Base-by-base conservation (phyloP, 2,888 invertebrate species). In the Thereva nobilitata region DNA sequence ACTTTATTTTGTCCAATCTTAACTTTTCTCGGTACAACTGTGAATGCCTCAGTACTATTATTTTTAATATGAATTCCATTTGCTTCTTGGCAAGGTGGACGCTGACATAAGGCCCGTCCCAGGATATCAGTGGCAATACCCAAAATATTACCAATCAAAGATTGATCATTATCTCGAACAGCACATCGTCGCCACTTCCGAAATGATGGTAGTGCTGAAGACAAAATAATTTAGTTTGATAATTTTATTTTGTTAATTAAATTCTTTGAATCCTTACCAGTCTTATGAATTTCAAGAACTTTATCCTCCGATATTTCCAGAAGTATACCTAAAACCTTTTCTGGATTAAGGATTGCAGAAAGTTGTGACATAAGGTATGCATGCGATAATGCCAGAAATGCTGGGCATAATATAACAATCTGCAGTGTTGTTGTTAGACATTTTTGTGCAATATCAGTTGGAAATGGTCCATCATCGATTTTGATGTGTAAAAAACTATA, bases 101-200 rank as follows among this genome's bases (percentile, higher is more conserved):
- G 84, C 82, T 79, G 86, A 82, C 82, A 82, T 44, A 79, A 82
- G 74, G 82, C 86, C 78, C 81, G 74, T 9, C 91, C 87, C 38
- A 93, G 82, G 70, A 92, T 92, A 34, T 89, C 88, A 70, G 92
- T 90, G 0, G 93, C 92, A 5, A 90, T 88, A 0, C 89, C 89
- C n/a, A 94, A 82, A 75, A 93, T 90, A 70, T 92, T 91, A 71
- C 91, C 90, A 42, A 93, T 92, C 76, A 92, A 92, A 0, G 89
- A 88, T 63, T 90, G 90, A 78, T 93, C 93, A 76, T 92, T 91
- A 76, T 93, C 92, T 56, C 89, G 87, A 12, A 91, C 89, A 52
- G 85, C 85, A 82, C 91, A 89, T 77, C 91, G 88, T 68, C 88
- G 87, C 93, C 93, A 94, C 74, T 89, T 87, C 67, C 88, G 86